These are phyloP conservation scores for Lepidotrigona ventralis DNA, from an alignment of 1,140 invertebrate species.

Conservation along the genomic window DNA sequence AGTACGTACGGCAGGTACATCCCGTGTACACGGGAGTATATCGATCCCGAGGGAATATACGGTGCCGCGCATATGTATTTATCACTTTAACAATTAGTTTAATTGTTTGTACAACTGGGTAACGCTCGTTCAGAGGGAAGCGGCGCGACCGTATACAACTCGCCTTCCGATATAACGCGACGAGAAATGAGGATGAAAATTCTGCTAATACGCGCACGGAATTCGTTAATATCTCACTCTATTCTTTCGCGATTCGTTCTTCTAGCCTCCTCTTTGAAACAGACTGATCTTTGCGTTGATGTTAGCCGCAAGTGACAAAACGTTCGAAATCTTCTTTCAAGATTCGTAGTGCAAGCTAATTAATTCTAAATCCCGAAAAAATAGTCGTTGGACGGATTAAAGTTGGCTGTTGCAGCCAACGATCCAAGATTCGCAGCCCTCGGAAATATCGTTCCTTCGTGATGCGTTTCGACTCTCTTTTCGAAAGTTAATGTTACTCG, in stretches of 20 bases:
- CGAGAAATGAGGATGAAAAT: constrained; percentile 41
- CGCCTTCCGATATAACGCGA: constrained; percentile 9
- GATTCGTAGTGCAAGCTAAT: no score
- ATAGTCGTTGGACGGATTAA: no score
- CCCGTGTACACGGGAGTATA: constrained; percentile 42
- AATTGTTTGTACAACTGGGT: constrained; percentile 67
- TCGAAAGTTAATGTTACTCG: neutral
- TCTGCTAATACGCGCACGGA: constrained; percentile 15
- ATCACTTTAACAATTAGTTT: constrained; percentile 71
- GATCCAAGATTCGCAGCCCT: no score
- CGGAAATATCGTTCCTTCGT: neutral
- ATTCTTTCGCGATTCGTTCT: neutral
- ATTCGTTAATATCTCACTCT: constrained; percentile 18
- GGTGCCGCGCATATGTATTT: constrained; percentile 50
- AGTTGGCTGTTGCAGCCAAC: no score
- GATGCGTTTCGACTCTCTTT: no score
- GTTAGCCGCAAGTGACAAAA: no score
- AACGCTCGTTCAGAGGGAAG: constrained; percentile 45
- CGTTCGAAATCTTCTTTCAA: no score
- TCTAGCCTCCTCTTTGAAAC: no score
- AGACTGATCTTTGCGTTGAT: no score
- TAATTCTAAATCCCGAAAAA: no score
- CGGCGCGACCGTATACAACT: no score
- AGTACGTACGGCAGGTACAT: constrained; percentile 43
- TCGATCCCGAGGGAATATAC: constrained; percentile 53